These are phyloP conservation scores for Apamea monoglypha DNA, from an alignment of 2,888 invertebrate genomes.

Conservation along the genomic window DNA sequence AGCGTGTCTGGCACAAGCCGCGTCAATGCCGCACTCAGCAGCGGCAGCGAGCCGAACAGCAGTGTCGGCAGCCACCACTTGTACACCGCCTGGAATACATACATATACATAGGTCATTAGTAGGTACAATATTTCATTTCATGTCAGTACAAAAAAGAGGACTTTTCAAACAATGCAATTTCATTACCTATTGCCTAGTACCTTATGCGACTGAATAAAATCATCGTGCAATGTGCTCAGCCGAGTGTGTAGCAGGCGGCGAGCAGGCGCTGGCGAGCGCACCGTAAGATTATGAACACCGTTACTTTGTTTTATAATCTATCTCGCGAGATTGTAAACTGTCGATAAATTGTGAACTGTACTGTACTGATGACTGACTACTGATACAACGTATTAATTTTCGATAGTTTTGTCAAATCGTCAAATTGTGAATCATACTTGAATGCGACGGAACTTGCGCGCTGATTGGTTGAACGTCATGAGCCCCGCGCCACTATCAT, in stretches of 20 bases:
- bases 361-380: too few species aligned
- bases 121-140: background rate
- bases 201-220: background rate
- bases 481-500: too few species aligned
- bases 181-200: too few species aligned
- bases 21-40: constrained; percentile 88
- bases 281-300: too few species aligned
- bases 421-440: background rate
- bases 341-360: too few species aligned
- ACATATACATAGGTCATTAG: background rate
- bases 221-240: background rate
- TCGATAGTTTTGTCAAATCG: too few species aligned
- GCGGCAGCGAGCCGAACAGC: constrained; percentile 88
- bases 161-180: background rate
- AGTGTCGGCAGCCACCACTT: constrained; percentile 88
- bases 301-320: too few species aligned
- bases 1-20: constrained; percentile 91
- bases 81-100: constrained; percentile 75
- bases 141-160: background rate
- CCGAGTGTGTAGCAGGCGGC: background rate
- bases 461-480: background rate
- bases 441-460: background rate
- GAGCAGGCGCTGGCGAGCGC: background rate
- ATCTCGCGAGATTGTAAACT: too few species aligned
- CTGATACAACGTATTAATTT: too few species aligned